These are phyloP conservation scores for Idaea dimidiata DNA, from an alignment of 2,888 invertebrate genomes.

Conservation along the genomic window DNA sequence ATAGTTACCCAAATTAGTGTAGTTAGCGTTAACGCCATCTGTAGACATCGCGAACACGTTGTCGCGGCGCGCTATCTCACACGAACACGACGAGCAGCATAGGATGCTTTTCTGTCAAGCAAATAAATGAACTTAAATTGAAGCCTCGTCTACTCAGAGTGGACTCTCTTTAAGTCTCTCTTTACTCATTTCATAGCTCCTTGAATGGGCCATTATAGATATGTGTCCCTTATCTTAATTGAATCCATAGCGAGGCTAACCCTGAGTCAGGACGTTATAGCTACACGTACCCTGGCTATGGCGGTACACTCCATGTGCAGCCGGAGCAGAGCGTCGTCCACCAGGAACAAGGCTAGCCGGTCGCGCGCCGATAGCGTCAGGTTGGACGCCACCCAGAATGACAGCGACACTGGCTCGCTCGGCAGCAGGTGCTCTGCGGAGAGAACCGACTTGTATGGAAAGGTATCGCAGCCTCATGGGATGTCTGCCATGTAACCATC, in stretches of 20 bases:
- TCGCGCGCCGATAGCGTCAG: slow-evolving; percentile 59
- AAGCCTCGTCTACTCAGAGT: too few species aligned
- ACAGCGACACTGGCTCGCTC: slow-evolving; percentile 64
- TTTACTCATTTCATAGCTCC: too few species aligned
- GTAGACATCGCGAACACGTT: slow-evolving; percentile 68
- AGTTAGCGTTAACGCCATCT: slow-evolving; percentile 69
- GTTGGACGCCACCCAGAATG: slow-evolving; percentile 74
- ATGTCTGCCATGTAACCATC: too few species aligned
- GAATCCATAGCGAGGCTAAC: too few species aligned
- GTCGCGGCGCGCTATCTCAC: slow-evolving; percentile 54
- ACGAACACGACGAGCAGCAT: slow-evolving; percentile 54
- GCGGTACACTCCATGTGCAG: slow-evolving; percentile 61
- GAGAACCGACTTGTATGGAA: not conserved
- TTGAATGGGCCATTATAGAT: too few species aligned
- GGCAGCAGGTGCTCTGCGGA: slow-evolving; percentile 48
- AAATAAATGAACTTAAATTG: too few species aligned
- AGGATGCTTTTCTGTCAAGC: slow-evolving; percentile 47
- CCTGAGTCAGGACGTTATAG: not conserved
- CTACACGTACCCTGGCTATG: slow-evolving; percentile 42
- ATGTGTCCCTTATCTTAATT: too few species aligned
- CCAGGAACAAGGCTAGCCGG: slow-evolving; percentile 59
- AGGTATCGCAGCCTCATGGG: too few species aligned
- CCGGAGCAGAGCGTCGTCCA: slow-evolving; percentile 64
- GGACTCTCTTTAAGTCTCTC: not conserved
- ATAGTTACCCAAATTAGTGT: slow-evolving; percentile 53